Evolutionary conservation across 2,888 invertebrate species (phyloP).

Genomic region (Andrena flavipes): DNA sequence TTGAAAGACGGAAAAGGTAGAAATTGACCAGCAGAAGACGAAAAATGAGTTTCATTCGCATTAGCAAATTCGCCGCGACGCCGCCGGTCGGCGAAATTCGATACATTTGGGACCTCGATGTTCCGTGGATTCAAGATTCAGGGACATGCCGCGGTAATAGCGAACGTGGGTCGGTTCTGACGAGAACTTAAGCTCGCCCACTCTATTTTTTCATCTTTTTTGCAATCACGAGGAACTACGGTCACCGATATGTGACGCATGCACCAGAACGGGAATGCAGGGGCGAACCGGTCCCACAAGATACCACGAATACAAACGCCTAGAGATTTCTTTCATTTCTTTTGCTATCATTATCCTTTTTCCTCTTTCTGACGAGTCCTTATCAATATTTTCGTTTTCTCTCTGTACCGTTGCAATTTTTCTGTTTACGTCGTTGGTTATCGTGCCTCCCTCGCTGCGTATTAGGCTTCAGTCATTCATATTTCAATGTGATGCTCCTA

Average conservation of each 20-base stretch:
- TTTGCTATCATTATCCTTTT: not conserved
- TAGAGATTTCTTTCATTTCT: constrained; percentile 24
- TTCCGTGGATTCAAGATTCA: constrained; percentile 32
- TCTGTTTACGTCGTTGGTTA: not conserved
- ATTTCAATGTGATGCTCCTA: too few species aligned
- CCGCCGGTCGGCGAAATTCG: constrained; percentile 24
- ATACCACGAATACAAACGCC: constrained; percentile 53
- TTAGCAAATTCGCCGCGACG: not conserved
- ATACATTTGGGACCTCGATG: constrained; percentile 32
- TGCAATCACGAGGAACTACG: constrained; percentile 62
- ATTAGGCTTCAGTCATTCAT: too few species aligned
- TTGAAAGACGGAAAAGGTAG: too few species aligned
- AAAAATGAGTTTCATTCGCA: constrained; percentile 7
- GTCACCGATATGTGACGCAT: constrained; percentile 65
- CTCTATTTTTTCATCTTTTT: constrained; percentile 57
- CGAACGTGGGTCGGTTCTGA: constrained; percentile 71
- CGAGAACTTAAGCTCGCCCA: constrained; percentile 71
- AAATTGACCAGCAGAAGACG: too few species aligned
- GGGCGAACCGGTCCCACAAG: constrained; percentile 74
- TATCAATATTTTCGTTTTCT: constrained; percentile 3
- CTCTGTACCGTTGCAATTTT: not conserved
- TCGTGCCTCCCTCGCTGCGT: too few species aligned
- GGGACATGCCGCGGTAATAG: constrained; percentile 50
- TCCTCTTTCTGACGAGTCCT: not conserved
- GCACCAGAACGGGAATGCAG: constrained; percentile 65